These are phyloP conservation scores for Salvelinus alpinus DNA, from an alignment of 2,113 vertebrate genomes.

Conservation along the genomic window DNA sequence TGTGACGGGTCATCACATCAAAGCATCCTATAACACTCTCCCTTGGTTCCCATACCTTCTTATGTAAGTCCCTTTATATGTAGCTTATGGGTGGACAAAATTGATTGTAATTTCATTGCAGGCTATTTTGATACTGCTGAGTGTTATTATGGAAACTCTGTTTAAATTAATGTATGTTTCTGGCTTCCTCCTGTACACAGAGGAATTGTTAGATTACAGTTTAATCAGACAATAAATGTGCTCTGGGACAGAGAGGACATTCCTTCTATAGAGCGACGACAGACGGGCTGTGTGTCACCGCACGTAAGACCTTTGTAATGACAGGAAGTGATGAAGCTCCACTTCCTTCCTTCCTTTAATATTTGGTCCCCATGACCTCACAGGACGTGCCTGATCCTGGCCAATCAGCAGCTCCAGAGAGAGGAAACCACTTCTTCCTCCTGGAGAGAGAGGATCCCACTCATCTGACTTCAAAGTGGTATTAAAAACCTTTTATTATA, in stretches of 20 bases:
- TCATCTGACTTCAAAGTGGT: too few relatives aligned
- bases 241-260: neutral
- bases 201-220: constrained; percentile 6
- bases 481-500: too few relatives aligned
- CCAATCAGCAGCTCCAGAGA: neutral
- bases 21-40: neutral
- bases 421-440: neutral
- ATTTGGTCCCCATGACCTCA: constrained; percentile 5
- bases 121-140: neutral
- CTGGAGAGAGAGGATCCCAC: neutral
- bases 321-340: neutral
- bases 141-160: neutral
- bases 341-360: constrained; percentile 23
- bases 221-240: neutral
- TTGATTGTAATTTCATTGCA: neutral
- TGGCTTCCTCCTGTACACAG: neutral
- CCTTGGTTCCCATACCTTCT: neutral
- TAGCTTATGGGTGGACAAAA: neutral
- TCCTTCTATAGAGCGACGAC: neutral
- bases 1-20: neutral
- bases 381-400: neutral
- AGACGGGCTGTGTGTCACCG: neutral
- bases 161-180: neutral
- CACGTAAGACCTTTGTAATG: neutral
- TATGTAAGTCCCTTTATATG: neutral